Evolutionary conservation across 2,113 vertebrate species (phyloP), one percentile per base, ranked within the genome.

Genomic region (Spea multiplicata): DNA sequence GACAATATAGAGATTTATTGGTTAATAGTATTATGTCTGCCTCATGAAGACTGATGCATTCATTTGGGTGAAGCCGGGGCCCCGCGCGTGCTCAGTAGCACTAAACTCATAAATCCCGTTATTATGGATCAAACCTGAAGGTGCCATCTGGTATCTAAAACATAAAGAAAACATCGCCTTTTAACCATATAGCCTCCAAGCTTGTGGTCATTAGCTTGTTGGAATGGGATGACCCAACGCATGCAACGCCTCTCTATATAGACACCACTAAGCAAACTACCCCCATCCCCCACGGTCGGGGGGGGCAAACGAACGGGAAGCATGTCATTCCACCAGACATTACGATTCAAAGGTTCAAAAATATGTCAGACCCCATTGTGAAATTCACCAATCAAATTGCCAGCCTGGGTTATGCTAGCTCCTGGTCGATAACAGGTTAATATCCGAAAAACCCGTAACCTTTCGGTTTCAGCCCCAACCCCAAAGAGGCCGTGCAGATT

Each of bases 1-100:
- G 78, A 67, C 78, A 68, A 68, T 80, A 80, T 65, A 80, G 52
- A 74, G 71, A 80, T 74, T 74, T 80, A 80, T 80, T 73, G 71
- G 71, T 74, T 80, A 59, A 74, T 68, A 80, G 67, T 62, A 16
- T 72, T 80, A 68, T 68, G 71, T 74, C 52, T 80, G 64, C 72
- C 64, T 30, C 30, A 30, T 67, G 62, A 74, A 74, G 78, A 65
- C 48, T 68, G 65, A 67, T 47, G 70, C 50, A 47, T 50, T 79
- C 64, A 55, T 50, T 66, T 49, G 16, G 44, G 66, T 70, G 55
- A 68, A n/a, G 8, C 12, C 4, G 10, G 4, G 55, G 12, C 55
- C 55, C 55, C 55, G 10, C 55, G 12, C 4, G 14, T 59, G 17
- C 61, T 64, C 3, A 64, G 61, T 16, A 64, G 61, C 30, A 6